These are phyloP conservation scores for Calephelis perditalis DNA, from an alignment of 2,888 invertebrate genomes.

Conservation along the genomic window DNA sequence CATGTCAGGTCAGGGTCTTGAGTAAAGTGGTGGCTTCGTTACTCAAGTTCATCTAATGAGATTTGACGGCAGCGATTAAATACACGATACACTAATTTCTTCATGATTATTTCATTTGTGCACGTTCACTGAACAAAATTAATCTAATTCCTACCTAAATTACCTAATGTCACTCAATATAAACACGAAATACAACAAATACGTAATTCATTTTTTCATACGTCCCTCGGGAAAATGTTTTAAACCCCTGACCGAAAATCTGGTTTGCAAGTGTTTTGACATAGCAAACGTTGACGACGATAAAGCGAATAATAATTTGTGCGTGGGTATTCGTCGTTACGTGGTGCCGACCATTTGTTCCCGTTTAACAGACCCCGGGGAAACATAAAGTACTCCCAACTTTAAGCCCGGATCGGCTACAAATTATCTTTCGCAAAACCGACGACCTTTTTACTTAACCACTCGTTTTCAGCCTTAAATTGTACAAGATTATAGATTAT, in stretches of 20 bases:
- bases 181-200: too few relatives aligned
- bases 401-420: conserved; percentile 3
- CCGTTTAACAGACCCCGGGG: not conserved
- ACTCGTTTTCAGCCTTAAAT: conserved; percentile 4
- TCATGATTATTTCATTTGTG: too few relatives aligned
- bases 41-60: too few relatives aligned
- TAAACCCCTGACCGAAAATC: not conserved
- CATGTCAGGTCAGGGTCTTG: too few relatives aligned
- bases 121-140: too few relatives aligned
- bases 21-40: too few relatives aligned
- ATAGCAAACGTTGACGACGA: not conserved
- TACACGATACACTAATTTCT: too few relatives aligned
- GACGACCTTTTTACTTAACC: conserved; percentile 4
- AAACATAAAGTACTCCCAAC: not conserved
- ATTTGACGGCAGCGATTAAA: too few relatives aligned
- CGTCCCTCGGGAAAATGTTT: too few relatives aligned
- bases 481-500: not conserved
- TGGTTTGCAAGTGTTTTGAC: not conserved
- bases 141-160: too few relatives aligned
- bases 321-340: not conserved
- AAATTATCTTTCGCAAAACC: conserved; percentile 7
- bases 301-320: not conserved
- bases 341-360: conserved; percentile 1
- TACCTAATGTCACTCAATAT: too few relatives aligned
- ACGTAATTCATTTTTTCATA: too few relatives aligned